Evolutionary conservation across 1,140 invertebrate species (phyloP).

Genomic region (Drosophila trapezifrons): DNA sequence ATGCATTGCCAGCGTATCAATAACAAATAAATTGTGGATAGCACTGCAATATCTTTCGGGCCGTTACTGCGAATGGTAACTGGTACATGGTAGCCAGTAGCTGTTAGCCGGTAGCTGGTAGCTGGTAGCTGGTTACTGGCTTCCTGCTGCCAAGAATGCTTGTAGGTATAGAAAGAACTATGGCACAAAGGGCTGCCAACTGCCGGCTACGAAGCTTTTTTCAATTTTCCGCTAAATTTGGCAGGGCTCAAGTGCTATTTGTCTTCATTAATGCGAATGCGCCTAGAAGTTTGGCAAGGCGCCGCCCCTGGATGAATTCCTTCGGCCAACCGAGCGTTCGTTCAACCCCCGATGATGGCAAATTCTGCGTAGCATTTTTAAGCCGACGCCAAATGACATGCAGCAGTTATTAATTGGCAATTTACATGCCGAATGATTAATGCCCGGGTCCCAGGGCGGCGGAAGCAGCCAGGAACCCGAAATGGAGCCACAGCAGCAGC

Average conservation of each 20-base stretch:
- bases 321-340: constrained; percentile 4
- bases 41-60: constrained; percentile 68
- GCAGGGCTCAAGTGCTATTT: constrained; percentile 78
- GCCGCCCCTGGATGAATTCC: constrained; percentile 26
- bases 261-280: constrained; percentile 82
- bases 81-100: constrained; percentile 14
- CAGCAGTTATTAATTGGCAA: constrained; percentile 83
- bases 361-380: constrained; percentile 69
- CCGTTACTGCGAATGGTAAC: constrained; percentile 25
- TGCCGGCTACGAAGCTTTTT: constrained; percentile 70
- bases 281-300: constrained; percentile 69
- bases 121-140: constrained; percentile 23
- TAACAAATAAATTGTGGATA: constrained; percentile 70
- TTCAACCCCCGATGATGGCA: constrained; percentile 48
- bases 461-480: constrained; percentile 66
- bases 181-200: constrained; percentile 43
- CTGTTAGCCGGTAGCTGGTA: constrained; percentile 10
- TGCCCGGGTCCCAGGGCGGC: constrained; percentile 49
- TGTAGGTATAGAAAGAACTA: constrained; percentile 38
- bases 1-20: constrained; percentile 67
- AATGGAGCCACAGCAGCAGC: constrained; percentile 70
- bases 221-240: constrained; percentile 84
- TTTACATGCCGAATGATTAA: constrained; percentile 83
- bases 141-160: constrained; percentile 60
- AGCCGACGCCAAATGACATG: constrained; percentile 78